Evolutionary conservation across 64 coral and sea anemone genomes (phyloP).

Genomic region (Platygyra sinensis): DNA sequence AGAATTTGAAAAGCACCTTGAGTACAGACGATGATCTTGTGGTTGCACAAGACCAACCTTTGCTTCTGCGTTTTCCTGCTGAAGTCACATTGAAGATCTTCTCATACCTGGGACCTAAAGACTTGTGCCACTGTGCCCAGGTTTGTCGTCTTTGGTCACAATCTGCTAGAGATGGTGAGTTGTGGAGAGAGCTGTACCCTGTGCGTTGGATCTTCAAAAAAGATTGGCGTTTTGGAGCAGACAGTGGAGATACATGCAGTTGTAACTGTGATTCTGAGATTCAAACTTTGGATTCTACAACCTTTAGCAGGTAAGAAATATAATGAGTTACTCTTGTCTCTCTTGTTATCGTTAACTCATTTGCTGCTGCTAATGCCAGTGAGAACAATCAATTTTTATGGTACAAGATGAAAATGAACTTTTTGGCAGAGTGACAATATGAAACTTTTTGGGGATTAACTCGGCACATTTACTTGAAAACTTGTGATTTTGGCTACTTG

Average conservation of each 20-base stretch:
- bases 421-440: no score
- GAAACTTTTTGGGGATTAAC: no score
- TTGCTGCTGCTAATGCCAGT: no score
- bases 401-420: no score
- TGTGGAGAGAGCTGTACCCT: conserved; percentile 90
- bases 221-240: conserved; percentile 82
- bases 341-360: not conserved
- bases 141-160: conserved; percentile 83
- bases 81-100: conserved; percentile 93
- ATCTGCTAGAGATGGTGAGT: conserved; percentile 71
- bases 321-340: not conserved
- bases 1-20: not conserved
- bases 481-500: no score
- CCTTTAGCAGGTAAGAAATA: conserved; percentile 28
- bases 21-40: not conserved
- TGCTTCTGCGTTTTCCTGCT: conserved; percentile 60
- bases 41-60: not conserved
- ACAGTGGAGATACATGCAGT: conserved; percentile 60
- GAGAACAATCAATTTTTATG: no score
- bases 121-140: conserved; percentile 79
- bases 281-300: not conserved
- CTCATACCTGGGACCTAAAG: conserved; percentile 85
- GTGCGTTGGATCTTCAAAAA: conserved; percentile 91
- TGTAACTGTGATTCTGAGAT: conserved; percentile 74
- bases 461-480: no score